These are phyloP conservation scores for Ceuthmochares aereus DNA, from an alignment of 2,113 vertebrate species.

Conservation along the genomic window DNA sequence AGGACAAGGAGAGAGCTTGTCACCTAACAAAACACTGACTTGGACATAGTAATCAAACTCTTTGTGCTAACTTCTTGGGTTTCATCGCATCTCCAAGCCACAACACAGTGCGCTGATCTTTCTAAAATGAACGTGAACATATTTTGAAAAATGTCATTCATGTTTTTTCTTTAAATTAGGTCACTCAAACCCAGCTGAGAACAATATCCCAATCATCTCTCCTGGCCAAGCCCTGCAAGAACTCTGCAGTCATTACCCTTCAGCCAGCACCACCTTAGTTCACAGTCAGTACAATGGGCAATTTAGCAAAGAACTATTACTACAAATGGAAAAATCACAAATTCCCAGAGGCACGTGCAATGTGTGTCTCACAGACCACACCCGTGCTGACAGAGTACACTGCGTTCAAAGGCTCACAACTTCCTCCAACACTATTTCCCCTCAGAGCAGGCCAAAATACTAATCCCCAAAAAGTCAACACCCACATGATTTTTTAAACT, in stretches of 20 bases:
- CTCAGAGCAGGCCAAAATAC: not conserved
- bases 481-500: conserved; percentile 39
- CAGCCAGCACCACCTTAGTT: not conserved
- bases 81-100: not conserved
- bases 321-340: not conserved
- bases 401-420: not conserved
- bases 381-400: conserved; percentile 1
- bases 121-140: not conserved
- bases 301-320: not conserved
- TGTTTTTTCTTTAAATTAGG: not conserved
- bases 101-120: not conserved
- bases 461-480: not conserved
- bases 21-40: not conserved
- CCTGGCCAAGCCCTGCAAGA: not conserved
- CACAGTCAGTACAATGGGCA: not conserved
- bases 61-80: not conserved
- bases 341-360: conserved; percentile 32
- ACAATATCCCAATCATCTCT: not conserved
- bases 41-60: not conserved
- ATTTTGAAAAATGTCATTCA: not conserved
- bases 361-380: not conserved
- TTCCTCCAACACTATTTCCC: not conserved
- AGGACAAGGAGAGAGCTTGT: not conserved
- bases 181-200: not conserved
- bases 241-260: not conserved